phyloP scores from a whole-genome alignment of 2,888 invertebrate species.

The Euplagia quadripunctaria region DNA sequence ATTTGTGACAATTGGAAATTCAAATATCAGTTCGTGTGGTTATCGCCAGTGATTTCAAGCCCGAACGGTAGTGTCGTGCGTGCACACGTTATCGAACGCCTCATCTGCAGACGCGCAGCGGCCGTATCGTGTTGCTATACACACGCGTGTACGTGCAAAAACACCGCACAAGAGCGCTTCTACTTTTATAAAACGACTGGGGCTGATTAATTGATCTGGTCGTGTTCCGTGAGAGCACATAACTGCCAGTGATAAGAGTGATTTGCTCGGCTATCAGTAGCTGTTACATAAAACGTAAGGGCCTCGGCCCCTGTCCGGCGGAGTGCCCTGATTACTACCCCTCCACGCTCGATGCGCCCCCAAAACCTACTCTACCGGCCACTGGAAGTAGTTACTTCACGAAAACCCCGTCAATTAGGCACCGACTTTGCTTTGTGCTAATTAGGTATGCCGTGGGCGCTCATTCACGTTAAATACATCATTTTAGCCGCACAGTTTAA shows the following conservation, averaged over 20 bases:
- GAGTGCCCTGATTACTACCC: constrained; percentile 12
- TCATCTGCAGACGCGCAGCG: constrained; percentile 9
- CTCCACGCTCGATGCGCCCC: neutral
- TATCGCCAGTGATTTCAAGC: neutral
- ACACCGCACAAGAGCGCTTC: neutral
- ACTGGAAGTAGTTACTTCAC: constrained; percentile 25
- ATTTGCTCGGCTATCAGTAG: constrained; percentile 37
- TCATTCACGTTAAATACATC: constrained; percentile 32
- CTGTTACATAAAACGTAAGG: constrained; percentile 36
- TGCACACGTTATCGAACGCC: neutral
- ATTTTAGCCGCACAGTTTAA: constrained; percentile 33
- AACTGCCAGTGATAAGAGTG: constrained; percentile 40
- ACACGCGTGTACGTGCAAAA: neutral
- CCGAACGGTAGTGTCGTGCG: neutral
- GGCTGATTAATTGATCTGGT: constrained; percentile 25
- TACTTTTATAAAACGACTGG: constrained; percentile 16
- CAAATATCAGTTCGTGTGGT: neutral
- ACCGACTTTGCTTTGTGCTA: constrained; percentile 33
- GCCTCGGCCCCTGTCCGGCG: constrained; percentile 33
- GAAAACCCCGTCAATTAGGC: constrained; percentile 29
- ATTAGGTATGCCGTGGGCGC: constrained; percentile 34
- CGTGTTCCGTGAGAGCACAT: constrained; percentile 28
- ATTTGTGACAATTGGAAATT: neutral
- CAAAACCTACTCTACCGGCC: constrained; percentile 6
- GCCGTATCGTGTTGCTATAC: neutral